Evolutionary conservation across 2,797 vertebrate species (phyloP), one percentile per base, ranked within the genome.

Genomic region (Otus scops): DNA sequence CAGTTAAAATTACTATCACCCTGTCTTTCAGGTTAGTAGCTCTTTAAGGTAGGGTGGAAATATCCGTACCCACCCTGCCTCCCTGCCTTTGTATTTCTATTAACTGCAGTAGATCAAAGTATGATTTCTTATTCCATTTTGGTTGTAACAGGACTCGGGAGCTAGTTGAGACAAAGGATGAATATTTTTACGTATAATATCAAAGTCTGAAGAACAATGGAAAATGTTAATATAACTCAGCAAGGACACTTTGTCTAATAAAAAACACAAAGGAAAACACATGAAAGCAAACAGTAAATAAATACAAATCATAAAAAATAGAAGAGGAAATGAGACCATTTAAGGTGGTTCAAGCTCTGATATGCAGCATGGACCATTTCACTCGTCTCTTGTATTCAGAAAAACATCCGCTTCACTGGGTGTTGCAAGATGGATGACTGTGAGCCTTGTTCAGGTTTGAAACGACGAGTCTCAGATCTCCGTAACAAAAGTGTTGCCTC

Each of bases 231-330:
- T 92, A 30, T 13, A 80, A 91, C 13, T 79, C 56, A 92, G 38
- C 28, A 41, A 94, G 85, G 28, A 60, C 14, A 57, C 17, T 74
- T 77, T 28, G 7, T 82, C 23, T 47, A 80, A 93, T 70, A 54
- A 88, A 92, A 77, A 68, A 14, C 54, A 83, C 23, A 57, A 74
- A 87, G 48, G 51, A 70, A 71, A 85, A 82, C 13, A 74, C 74
- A 95, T 77, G 57, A 95, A 96, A 95, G 77, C 11, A 70, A 93
- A 64, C 4, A 61, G 64, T 89, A 85, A 93, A 80, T 43, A n/a
- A 6, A 56, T 41, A 68, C 38, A 75, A 63, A 79, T n/a, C 16
- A 83, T 17, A 45, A 85, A 65, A 77, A 50, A 19, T 1, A 32
- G 13, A n/a, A 30, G 32, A 76, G 41, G 64, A 92, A 94, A 92